Base-by-base conservation (phyloP, 2,797 vertebrate genomes). In the Miichthys miiuy region DNA sequence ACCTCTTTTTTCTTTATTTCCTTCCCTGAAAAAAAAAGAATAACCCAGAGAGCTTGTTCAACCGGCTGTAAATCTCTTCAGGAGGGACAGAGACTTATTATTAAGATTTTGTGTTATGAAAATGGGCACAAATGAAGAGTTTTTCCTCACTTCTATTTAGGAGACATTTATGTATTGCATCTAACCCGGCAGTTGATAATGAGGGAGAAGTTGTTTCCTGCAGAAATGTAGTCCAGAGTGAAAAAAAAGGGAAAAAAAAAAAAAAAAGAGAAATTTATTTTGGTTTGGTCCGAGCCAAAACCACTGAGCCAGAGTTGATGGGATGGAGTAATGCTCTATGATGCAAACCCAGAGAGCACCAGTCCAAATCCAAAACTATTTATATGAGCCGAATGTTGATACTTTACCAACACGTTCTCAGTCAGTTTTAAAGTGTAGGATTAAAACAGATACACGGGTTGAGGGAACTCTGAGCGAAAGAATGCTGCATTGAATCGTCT, bases 1-100 rank as follows among this genome's bases (percentile, higher is more conserved):
- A 93, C 86, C 88, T 82, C 61, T 77, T 93, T 92, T 92, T 89
- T 75, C 81, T 91, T 88, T 90, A 91, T 91, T 90, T 92, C 87
- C 75, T 80, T 90, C 81, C 81, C 76, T 80, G 85, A 80, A 85
- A 87, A 87, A 87, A 87, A 89, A 84, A 86, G 75, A 84, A 87
- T 81, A 86, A 86, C 74, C 63, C 42, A 74, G 68, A 86, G 72
- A 86, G 86, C 87, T 89, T 86, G 88, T 88, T 90, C 81, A 91
- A 89, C 66, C 63, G 63, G 79, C 84, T 81, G 88, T 96, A 94
- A 94, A 93, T 95, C 88, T 90, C 78, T 51, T 70, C 16, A 11
- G 60, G 77, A 80, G 70, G 69, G 85, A 91, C 78, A 84, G 75
- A 75, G 77, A 89, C 72, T 83, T 88, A 90, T 92, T 75, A 88